A percentile compares a stretch with the other conserved stretches of the same genome.
Evolutionary conservation across 53 echinoderm and acorn worm species (phyloP).

Genomic region (Temnopleurus reevesii): DNA sequence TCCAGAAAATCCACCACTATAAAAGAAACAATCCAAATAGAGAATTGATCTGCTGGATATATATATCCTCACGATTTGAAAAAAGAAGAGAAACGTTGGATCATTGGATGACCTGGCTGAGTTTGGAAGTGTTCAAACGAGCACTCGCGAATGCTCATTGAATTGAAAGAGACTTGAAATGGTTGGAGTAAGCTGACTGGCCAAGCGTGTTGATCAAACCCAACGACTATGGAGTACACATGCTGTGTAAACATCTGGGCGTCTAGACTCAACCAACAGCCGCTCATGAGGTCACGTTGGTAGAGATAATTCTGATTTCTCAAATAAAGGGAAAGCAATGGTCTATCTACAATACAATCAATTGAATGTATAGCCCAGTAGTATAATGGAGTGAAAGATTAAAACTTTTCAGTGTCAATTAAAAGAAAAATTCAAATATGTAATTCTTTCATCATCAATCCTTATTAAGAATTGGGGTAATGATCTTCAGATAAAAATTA

Average conservation of each 20-base stretch:
- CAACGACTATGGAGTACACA: not conserved
- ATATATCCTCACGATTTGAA: not conserved
- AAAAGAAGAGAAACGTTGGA: not conserved
- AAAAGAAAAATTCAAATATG: no score
- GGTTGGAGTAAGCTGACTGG: constrained; percentile 8
- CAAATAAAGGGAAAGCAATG: no score
- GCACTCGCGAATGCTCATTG: constrained; percentile 1
- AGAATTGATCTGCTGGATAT: not conserved
- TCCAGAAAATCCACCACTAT: not conserved
- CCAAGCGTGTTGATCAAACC: constrained; percentile 30
- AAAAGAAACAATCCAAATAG: not conserved
- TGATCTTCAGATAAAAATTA: no score
- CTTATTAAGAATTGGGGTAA: no score
- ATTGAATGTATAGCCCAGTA: no score
- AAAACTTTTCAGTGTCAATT: no score
- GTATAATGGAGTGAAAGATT: no score
- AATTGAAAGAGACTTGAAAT: constrained; percentile 16
- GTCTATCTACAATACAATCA: no score
- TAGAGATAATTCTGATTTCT: no score
- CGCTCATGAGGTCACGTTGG: not conserved
- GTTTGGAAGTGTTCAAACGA: constrained; percentile 21
- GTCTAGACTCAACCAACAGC: constrained; percentile 12
- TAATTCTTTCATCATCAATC: no score
- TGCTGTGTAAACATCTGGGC: constrained; percentile 26
- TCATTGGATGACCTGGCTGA: not conserved